Evolutionary conservation across 2,113 vertebrate species (phyloP).

Genomic region (Rhinopomastus cyanomelas): DNA sequence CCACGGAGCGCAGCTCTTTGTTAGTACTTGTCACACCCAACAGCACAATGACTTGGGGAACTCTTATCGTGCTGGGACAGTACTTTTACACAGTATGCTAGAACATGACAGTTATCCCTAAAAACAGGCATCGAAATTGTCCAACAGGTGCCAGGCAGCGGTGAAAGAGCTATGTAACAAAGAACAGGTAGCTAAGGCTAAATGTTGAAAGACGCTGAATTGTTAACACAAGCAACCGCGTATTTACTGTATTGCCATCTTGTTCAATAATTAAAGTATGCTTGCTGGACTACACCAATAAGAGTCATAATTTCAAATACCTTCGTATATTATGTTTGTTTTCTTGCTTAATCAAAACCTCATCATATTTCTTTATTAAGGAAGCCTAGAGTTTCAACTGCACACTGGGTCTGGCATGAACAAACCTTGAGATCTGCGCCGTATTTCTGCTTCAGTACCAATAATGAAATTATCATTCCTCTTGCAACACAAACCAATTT

Average conservation of each 20-base stretch:
- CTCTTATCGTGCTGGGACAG: neutral
- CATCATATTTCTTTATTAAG: constrained; percentile 32
- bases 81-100: neutral
- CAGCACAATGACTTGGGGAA: neutral
- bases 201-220: neutral
- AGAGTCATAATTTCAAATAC: neutral
- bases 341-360: constrained; percentile 31
- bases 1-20: neutral
- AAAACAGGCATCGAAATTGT: neutral
- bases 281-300: constrained; percentile 7
- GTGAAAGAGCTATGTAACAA: neutral
- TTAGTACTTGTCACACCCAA: neutral
- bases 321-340: constrained; percentile 19
- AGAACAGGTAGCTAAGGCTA: neutral
- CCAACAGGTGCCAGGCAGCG: neutral
- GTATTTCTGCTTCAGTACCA: neutral
- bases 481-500: neutral
- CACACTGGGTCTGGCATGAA: constrained; percentile 18
- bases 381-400: constrained; percentile 22
- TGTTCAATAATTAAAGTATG: constrained; percentile 24
- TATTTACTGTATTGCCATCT: neutral
- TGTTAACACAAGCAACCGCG: constrained; percentile 16
- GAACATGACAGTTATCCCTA: neutral
- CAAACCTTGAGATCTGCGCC: neutral
- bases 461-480: neutral